Conservation (phyloP, 2,888 invertebrate species). For the Arge pagana region DNA sequence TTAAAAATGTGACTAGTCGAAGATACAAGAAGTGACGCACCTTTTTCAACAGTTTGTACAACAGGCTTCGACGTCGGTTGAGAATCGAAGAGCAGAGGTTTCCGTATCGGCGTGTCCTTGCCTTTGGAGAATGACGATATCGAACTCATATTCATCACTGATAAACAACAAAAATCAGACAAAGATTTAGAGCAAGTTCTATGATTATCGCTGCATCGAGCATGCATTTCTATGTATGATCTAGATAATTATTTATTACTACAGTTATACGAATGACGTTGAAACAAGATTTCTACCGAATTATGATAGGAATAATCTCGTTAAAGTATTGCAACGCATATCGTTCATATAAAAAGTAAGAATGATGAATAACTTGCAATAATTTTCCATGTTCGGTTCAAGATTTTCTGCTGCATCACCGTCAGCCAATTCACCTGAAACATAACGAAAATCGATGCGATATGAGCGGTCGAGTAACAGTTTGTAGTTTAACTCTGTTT, state of each 20-base stretch:
- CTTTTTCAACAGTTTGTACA: constrained; percentile 10
- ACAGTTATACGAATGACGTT: background rate
- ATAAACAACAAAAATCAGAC: background rate
- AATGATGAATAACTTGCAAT: constrained; percentile 8
- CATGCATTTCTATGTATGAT: no score
- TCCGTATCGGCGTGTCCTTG: background rate
- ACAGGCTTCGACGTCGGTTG: constrained; percentile 7
- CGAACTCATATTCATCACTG: constrained; percentile 16
- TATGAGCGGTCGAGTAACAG: no score
- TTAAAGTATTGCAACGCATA: background rate
- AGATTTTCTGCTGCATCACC: constrained; percentile 3
- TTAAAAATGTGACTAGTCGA: no score
- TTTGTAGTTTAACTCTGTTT: no score
- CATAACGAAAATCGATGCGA: no score
- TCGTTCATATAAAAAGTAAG: background rate
- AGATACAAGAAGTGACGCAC: no score
- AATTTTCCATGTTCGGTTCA: constrained; percentile 16
- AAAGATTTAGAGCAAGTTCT: no score
- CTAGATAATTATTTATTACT: no score
- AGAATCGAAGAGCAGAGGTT: background rate
- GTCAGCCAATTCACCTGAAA: background rate
- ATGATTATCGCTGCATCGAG: no score
- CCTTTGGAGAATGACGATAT: background rate
- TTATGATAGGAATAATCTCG: background rate
- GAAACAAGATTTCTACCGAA: background rate